phyloP scores from a whole-genome alignment of 2,888 invertebrate genomes.

The Chalcosyrphus nemorum region DNA sequence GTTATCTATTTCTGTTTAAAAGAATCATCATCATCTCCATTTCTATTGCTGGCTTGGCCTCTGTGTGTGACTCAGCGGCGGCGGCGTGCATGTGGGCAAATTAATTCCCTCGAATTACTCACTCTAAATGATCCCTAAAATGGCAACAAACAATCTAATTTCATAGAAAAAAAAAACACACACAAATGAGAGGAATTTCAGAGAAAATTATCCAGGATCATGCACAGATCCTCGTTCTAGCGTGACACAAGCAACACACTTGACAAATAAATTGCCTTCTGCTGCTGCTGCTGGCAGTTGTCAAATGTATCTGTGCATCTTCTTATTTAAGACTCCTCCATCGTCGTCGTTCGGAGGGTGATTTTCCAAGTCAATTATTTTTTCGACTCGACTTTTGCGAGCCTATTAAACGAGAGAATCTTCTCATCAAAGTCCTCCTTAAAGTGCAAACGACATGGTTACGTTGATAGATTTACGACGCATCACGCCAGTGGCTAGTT shows the following conservation, averaged over 20 bases:
- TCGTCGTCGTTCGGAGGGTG: conserved; percentile 49
- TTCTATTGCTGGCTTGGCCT: background rate
- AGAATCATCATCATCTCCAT: background rate
- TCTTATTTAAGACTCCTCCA: conserved; percentile 26
- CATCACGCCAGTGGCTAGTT: conserved; percentile 37
- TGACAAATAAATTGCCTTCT: conserved; percentile 52
- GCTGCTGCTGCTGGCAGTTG: conserved; percentile 55
- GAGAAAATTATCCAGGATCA: conserved; percentile 68
- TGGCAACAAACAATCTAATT: conserved; percentile 67
- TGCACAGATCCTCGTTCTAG: conserved; percentile 44
- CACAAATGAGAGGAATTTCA: too few relatives aligned
- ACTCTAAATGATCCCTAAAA: conserved; percentile 63
- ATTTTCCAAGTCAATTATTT: conserved; percentile 61
- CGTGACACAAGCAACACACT: conserved; percentile 25
- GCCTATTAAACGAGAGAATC: too few relatives aligned
- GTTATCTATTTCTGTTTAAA: background rate
- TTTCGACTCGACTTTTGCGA: conserved; percentile 4
- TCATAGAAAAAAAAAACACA: too few relatives aligned
- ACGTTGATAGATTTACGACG: conserved; percentile 63
- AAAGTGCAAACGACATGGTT: conserved; percentile 36
- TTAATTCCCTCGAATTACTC: conserved; percentile 53
- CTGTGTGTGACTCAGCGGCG: conserved; percentile 48
- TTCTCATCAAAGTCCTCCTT: conserved; percentile 52
- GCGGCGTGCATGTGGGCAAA: conserved; percentile 33
- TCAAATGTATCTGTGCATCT: conserved; percentile 30